Base-by-base conservation (phyloP, 2,888 invertebrate species). In the Leptogaster cylindrica region DNA sequence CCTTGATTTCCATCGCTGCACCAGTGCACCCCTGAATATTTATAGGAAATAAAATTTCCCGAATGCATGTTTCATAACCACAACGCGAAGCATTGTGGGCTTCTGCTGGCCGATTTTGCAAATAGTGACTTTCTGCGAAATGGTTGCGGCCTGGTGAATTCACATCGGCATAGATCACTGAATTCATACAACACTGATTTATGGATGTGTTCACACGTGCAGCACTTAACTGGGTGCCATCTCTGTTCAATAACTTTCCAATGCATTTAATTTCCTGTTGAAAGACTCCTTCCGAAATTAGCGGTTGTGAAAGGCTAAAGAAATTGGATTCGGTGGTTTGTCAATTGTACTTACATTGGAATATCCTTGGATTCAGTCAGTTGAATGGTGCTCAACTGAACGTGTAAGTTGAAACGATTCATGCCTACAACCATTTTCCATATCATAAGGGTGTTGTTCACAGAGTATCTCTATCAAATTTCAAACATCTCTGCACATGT, bases 21-120 rank as follows among this genome's bases (percentile, higher is more conserved):
- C 23, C 23, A 23, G 20, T 36, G 16, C 4, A 36, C 23, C 7
- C 36, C 55, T 55, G 55, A 36, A 55, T 55, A 55, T 55, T 55
- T 55, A 55, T 55, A 12, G 12, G 55, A 55, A 39, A 39, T 55
- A 36, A 36, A 55, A 55, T 55, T 55, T 55, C 23, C 18, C 36
- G 36, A 55, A 55, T 55, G 55, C 36, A 55, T 55, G 55, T 55
- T 55, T 20, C 23, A 55, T 36, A 55, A 55, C 55, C 55, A 25
- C 55, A 23, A 25, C 55, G 33, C 14, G 36, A 33, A 52, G 33
- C 18, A 33, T 18, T 18, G 20, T n/a, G 36, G 52, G 33, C 18
- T 33, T 20, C 18, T 52, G 52, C 31, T 14, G 23, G 33, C 12
- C 14, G 39, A 36, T 55, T 55, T 36, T 55, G 55, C 18, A 36